Evolutionary conservation across 2,888 invertebrate genomes (phyloP), one percentile per base, ranked within the genome.

Genomic region (Iphiclides podalirius): DNA sequence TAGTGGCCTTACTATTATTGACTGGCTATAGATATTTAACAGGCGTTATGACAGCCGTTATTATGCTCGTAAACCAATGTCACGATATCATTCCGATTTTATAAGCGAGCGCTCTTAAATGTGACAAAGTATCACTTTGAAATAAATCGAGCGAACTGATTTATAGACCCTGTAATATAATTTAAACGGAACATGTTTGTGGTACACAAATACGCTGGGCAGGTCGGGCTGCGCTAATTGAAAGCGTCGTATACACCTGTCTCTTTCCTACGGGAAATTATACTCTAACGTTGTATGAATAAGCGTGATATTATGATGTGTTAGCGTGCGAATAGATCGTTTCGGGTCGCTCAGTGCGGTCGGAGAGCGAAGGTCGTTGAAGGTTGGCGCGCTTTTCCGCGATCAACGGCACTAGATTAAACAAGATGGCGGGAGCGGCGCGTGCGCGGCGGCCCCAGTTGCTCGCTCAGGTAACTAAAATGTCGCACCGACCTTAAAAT

Each of bases 311-410:
- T 57, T 6, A 53, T 33, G 23, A 26, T 9, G 34, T 36, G 3
- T 28, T 28, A 6, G 7, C 53, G 55, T 35, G 49, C 26, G 45
- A 45, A 57, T 60, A 26, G 45, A 49, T 41, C 60, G 53, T 74
- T 76, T 57, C 58, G 61, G 62, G 63, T 61, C 67, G 66, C 69
- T 67, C 65, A 64, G 70, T 65, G 68, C 79, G 83, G 83, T 81
- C 78, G 84, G 78, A 79, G 86, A 87, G 85, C 86, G 87, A 88
- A 88, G 87, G 87, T 88, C 87, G 87, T 86, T 87, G 86, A 88
- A 87, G 87, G 86, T 85, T 86, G 87, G 82, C 82, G 79, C 79
- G 87, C 85, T 86, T 86, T 87, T 87, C 86, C 87, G 86, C 86
- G 86, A 85, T 86, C 86, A 83, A 82, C 82, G 80, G 82, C 82